Conservation (phyloP, 2,797 vertebrate species). For the Amblyopsis hoosieri region DNA sequence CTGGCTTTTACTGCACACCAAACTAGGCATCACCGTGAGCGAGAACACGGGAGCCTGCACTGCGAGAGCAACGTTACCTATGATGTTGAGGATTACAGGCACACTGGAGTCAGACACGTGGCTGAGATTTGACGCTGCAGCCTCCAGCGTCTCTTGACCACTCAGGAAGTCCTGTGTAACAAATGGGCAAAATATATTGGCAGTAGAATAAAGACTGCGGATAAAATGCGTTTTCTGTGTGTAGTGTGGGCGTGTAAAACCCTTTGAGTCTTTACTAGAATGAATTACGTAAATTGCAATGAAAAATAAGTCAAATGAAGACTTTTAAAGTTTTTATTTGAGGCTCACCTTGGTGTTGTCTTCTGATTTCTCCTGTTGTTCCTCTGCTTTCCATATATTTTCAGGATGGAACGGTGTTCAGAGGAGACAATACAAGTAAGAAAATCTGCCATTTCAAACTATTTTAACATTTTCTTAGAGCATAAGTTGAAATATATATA, state of each 20-base stretch:
- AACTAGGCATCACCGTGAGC: not conserved
- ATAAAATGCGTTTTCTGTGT: too few relatives aligned
- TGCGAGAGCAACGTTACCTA: slow-evolving; percentile 61
- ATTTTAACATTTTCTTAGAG: too few relatives aligned
- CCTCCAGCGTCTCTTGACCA: slow-evolving; percentile 71
- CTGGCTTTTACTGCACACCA: not conserved
- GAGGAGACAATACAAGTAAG: not conserved
- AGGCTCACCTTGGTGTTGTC: slow-evolving; percentile 48
- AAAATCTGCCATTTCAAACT: too few relatives aligned
- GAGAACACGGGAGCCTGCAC: not conserved
- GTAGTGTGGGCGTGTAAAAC: too few relatives aligned
- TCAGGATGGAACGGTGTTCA: slow-evolving; percentile 33
- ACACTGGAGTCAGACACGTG: slow-evolving; percentile 81
- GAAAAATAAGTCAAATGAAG: too few relatives aligned
- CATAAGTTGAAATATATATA: too few relatives aligned
- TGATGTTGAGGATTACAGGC: slow-evolving; percentile 82
- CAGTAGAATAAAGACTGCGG: too few relatives aligned
- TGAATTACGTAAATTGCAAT: too few relatives aligned
- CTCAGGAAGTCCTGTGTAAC: slow-evolving; percentile 44
- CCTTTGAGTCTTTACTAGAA: too few relatives aligned
- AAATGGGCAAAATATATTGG: not conserved
- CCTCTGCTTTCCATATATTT: slow-evolving; percentile 10
- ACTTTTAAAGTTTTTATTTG: not conserved
- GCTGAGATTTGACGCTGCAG: slow-evolving; percentile 80
- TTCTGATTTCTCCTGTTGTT: slow-evolving; percentile 11